phyloP scores from a whole-genome alignment of 2,888 invertebrate species.

The Pteria penguin region DNA sequence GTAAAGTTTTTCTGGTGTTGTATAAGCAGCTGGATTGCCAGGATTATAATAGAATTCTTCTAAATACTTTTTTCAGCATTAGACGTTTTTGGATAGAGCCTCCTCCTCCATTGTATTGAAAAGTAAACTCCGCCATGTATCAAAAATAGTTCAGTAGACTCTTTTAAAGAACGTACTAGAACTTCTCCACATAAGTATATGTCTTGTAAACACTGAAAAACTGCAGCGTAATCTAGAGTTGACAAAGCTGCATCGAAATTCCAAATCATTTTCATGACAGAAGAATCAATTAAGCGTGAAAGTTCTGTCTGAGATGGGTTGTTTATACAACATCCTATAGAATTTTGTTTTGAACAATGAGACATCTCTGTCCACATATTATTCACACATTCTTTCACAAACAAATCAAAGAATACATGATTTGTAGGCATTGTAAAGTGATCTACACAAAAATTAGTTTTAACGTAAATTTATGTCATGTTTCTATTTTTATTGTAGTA shows the following conservation, averaged over 20 bases:
- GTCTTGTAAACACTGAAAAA: neutral
- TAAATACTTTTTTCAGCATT: too few species aligned
- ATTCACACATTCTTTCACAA: too few species aligned
- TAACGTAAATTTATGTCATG: too few species aligned
- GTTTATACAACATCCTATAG: neutral
- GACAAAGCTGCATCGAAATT: neutral
- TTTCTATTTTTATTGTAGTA: too few species aligned
- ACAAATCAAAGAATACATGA: neutral
- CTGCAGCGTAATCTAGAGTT: neutral
- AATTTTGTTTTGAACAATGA: neutral
- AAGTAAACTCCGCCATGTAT: too few species aligned
- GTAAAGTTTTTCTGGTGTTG: conserved; percentile 22
- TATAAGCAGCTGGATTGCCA: conserved; percentile 27
- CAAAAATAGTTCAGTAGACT: neutral
- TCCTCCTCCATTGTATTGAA: too few species aligned
- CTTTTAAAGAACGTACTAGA: neutral
- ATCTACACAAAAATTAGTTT: too few species aligned
- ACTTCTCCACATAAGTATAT: too few species aligned
- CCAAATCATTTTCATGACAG: neutral
- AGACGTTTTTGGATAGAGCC: too few species aligned
- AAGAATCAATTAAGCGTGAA: conserved; percentile 4
- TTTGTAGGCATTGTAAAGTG: neutral
- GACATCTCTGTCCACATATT: too few species aligned
- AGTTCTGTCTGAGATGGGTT: conserved; percentile 1
- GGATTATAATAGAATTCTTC: too few species aligned